Base-by-base conservation (phyloP, 2,797 vertebrate genomes). In the Sebastes cheni region DNA sequence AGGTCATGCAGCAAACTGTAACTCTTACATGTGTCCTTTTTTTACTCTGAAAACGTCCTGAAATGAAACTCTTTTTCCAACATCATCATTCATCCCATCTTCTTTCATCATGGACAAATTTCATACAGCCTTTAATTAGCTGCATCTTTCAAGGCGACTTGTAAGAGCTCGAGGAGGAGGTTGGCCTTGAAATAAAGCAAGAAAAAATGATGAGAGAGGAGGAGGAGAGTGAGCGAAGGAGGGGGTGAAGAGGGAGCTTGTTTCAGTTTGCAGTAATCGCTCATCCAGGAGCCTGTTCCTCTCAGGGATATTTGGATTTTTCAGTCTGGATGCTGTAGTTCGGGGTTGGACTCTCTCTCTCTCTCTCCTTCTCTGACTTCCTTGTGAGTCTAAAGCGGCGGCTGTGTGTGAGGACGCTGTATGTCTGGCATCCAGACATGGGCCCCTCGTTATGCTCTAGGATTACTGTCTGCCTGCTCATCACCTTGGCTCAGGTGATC, bases 401-500 rank as follows among this genome's bases (percentile, higher is more conserved):
- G 67, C 64, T 71, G 85, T 76, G 67, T 86, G 65, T 87, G 78
- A 81, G 91, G 86, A 84, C 79, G 61, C 84, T 88, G 89, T 75
- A 20, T 75, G 84, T 86, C 79, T 81, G 86, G 82, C 67, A 46
- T 78, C 56, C 83, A 89, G 90, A 89, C 86, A 95, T 95, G 95
- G 91, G 82, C 64, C 76, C 80, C 80, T 87, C 79, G 6, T 23
- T 81, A 52, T 72, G 52, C 72, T 86, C 82, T 76, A 84, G 94
- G 95, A 95, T 93, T 90, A 91, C 84, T 11, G 4, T 93, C 34
- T 93, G 90, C 82, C 90, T 95, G 86, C 85, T 87, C 70, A 8
- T 96, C 69, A 76, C 89, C 81, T 80, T 93, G 86, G 87, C 86
- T 62, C 95, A 93, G 93, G 93, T 96, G 87, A 87, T 92, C 5